Conservation (phyloP, 2,888 invertebrate genomes). For the Athalia circularis region DNA sequence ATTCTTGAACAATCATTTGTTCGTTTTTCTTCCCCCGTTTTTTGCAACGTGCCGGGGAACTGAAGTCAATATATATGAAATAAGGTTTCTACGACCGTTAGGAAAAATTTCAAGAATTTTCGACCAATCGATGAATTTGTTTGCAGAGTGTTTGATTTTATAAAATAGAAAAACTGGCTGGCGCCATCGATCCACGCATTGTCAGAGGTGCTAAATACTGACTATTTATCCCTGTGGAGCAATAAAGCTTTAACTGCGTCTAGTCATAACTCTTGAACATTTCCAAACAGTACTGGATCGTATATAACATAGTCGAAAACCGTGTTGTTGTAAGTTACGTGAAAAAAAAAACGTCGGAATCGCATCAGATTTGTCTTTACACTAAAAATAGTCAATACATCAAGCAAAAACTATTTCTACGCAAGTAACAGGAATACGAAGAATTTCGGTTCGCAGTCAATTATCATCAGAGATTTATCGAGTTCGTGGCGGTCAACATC, state of each 20-base stretch:
- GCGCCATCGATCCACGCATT: constrained; percentile 31
- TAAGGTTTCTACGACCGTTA: neutral
- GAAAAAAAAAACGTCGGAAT: neutral
- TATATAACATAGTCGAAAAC: neutral
- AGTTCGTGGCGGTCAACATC: no score
- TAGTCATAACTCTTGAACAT: constrained; percentile 43
- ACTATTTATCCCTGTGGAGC: constrained; percentile 30
- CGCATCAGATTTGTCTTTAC: neutral
- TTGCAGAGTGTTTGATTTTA: no score
- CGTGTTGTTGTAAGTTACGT: constrained; percentile 24
- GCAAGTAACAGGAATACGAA: neutral
- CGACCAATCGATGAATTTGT: neutral
- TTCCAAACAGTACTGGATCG: constrained; percentile 39
- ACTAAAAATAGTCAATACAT: constrained; percentile 28
- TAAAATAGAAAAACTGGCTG: neutral
- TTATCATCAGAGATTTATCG: no score
- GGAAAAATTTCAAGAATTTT: neutral
- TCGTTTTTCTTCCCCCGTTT: neutral
- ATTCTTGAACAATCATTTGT: neutral
- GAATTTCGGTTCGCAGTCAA: neutral
- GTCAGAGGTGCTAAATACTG: constrained; percentile 29
- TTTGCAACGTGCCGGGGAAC: no score
- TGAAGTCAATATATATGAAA: neutral
- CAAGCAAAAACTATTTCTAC: constrained; percentile 15
- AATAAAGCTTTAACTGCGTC: constrained; percentile 36